Evolutionary conservation across 2,888 invertebrate genomes (phyloP).

Genomic region (Cantharis flavilabris): DNA sequence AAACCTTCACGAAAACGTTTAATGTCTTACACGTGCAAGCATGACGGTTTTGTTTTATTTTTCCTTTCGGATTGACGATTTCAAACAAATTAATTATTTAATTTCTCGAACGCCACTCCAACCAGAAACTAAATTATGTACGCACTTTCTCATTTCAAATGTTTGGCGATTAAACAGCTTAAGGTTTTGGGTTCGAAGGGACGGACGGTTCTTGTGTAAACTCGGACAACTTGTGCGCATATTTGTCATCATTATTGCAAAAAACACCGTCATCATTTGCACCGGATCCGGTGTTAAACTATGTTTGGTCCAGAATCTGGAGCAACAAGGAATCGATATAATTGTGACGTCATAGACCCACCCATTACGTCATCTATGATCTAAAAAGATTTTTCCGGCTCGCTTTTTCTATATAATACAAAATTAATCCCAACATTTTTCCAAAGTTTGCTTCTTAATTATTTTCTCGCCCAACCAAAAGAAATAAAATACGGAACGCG

Average conservation of each 20-base stretch:
- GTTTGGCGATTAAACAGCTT: slow-evolving; percentile 1
- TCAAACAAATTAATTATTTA: slow-evolving; percentile 6
- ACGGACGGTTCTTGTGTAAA: slow-evolving; percentile 9
- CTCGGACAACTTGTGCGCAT: slow-evolving; percentile 21
- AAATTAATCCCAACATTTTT: not conserved
- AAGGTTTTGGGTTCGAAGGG: slow-evolving; percentile 6
- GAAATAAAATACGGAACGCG: not conserved
- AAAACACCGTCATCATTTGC: slow-evolving; percentile 28
- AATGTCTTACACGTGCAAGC: slow-evolving; percentile 9
- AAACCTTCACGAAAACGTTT: slow-evolving; percentile 13
- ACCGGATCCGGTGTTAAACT: slow-evolving; percentile 31
- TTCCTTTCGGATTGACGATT: not conserved
- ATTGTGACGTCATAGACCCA: slow-evolving; percentile 39
- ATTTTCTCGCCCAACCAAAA: not conserved
- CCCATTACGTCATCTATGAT: slow-evolving; percentile 41
- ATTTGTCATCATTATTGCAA: slow-evolving; percentile 28
- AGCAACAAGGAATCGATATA: slow-evolving; percentile 37
- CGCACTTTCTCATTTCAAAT: not conserved
- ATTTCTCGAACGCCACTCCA: not conserved
- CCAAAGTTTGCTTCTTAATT: not conserved
- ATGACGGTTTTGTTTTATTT: slow-evolving; percentile 3
- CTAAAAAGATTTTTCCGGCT: slow-evolving; percentile 24
- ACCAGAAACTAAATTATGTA: not conserved
- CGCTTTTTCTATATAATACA: not conserved
- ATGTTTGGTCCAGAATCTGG: slow-evolving; percentile 32